Evolutionary conservation across 1,140 invertebrate species (phyloP).

Genomic region (Drosophila lini): DNA sequence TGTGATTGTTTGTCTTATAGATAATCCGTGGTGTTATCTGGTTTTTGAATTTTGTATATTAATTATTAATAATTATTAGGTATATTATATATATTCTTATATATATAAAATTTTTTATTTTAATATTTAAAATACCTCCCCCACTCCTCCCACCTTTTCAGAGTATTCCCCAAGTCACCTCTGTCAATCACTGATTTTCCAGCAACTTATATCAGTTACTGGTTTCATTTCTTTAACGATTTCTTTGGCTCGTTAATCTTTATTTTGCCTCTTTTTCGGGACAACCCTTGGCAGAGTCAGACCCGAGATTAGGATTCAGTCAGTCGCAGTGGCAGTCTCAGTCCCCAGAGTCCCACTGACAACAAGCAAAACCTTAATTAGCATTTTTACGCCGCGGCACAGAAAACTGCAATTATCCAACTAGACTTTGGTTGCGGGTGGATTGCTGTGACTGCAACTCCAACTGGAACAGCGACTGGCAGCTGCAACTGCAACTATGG

Average conservation of each 20-base stretch:
- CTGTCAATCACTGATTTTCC: background rate
- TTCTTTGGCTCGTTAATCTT: constrained; percentile 79
- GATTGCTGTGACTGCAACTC: constrained; percentile 23
- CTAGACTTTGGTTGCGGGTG: constrained; percentile 45
- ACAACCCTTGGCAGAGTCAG: constrained; percentile 57
- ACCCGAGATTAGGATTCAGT: constrained; percentile 8
- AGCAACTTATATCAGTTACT: constrained; percentile 30
- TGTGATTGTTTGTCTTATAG: background rate
- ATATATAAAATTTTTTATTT: background rate
- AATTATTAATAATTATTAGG: too few relatives aligned
- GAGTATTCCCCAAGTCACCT: constrained; percentile 6
- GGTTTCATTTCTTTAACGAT: constrained; percentile 74
- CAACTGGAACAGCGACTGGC: constrained; percentile 15
- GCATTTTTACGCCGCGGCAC: constrained; percentile 72
- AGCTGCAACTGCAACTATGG: constrained; percentile 25
- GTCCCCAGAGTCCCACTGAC: constrained; percentile 40
- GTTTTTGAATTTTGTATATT: background rate
- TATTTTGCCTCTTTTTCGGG: constrained; percentile 36
- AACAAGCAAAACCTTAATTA: constrained; percentile 77
- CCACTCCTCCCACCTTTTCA: background rate
- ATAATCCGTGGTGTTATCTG: background rate
- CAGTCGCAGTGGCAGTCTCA: constrained; percentile 2
- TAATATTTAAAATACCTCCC: background rate
- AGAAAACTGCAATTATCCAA: constrained; percentile 63
- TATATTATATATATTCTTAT: too few relatives aligned